Evolutionary conservation across 2,888 invertebrate genomes (phyloP), one percentile per base, ranked within the genome.

Genomic region (Chydorus sphaericus): DNA sequence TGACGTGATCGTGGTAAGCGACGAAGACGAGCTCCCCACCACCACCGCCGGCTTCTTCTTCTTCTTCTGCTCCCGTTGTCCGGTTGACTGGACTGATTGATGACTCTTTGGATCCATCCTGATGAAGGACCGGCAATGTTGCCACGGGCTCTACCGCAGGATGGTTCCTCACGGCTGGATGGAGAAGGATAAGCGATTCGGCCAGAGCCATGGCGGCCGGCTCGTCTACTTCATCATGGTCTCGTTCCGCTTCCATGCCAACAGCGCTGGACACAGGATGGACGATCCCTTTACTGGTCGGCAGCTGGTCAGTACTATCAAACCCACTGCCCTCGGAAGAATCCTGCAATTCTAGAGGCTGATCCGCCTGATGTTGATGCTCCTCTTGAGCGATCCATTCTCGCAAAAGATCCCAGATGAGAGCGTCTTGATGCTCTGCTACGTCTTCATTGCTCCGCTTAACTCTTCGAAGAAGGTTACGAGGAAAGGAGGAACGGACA

Each of bases 1-100:
- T 64, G 36, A 72, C 71, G 37, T 71, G 72, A 36, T 68, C 67
- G n/a, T 68, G 70, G 61, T 72, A 70, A 16, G 67, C 64, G 61
- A 67, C 68, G 26, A 10, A 5, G 26, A 48, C 48, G n/a, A 29
- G 36, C 4, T 30, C 6, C 51, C 6, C 7, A 11, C 26, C n/a
- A n/a, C n/a, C 52, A 11, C 7, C 52, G 37, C 18, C 23, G 1
- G 4, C 52, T 16, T 52, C 20, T 4, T 50, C 48, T 2, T 48
- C 44, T 8, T 16, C 26, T 26, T n/a, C 49, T 10, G 26, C 28
- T 10, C 16, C 16, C 49, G 28, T 23, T 26, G 20, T 44, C 14
- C 44, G 1, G 44, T 44, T 44, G 10, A 44, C 14, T 44, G 44
- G 1, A 28, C 28, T 44, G 10, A 44, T 14, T 44, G 44, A 44